Conservation (phyloP, 1,140 invertebrate species). For the Drosophila parabipectinata region DNA sequence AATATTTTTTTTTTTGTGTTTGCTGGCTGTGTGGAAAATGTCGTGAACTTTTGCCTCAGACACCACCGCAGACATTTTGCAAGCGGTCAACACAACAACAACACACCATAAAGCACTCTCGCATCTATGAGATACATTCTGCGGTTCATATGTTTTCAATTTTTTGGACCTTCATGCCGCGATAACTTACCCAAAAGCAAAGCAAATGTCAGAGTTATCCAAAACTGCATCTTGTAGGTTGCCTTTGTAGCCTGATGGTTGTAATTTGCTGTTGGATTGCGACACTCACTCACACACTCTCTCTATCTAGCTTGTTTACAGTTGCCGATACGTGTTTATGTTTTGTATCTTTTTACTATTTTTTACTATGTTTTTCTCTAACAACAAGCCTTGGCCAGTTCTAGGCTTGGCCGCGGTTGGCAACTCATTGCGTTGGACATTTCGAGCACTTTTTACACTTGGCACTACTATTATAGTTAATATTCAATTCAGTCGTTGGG, state of each 20-base stretch:
- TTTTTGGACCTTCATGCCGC: slow-evolving; percentile 15
- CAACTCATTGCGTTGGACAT: slow-evolving; percentile 13
- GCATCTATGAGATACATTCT: slow-evolving; percentile 69
- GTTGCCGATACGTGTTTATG: slow-evolving; percentile 28
- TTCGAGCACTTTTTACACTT: slow-evolving; percentile 6
- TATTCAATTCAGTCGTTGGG: slow-evolving; percentile 15
- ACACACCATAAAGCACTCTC: slow-evolving; percentile 1
- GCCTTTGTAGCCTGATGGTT: slow-evolving; percentile 39
- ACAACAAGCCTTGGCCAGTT: slow-evolving; percentile 49
- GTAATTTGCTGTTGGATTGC: slow-evolving; percentile 37
- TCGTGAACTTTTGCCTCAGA: slow-evolving; percentile 71
- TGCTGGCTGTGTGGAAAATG: slow-evolving; percentile 54
- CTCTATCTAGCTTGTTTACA: slow-evolving; percentile 51
- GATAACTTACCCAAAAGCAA: slow-evolving; percentile 76
- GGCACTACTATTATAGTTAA: slow-evolving; percentile 15
- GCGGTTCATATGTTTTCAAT: slow-evolving; percentile 36
- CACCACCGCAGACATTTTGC: slow-evolving; percentile 43
- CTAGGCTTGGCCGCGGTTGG: slow-evolving; percentile 61
- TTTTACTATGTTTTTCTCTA: slow-evolving; percentile 39
- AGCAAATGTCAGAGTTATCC: slow-evolving; percentile 83
- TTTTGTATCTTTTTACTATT: slow-evolving; percentile 28
- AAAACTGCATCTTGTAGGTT: slow-evolving; percentile 76
- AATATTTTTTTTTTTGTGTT: slow-evolving; percentile 14
- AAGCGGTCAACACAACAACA: slow-evolving; percentile 41
- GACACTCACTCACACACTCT: slow-evolving; percentile 36